Conservation (phyloP, 2,888 invertebrate genomes). For the Piscicola geometra region DNA sequence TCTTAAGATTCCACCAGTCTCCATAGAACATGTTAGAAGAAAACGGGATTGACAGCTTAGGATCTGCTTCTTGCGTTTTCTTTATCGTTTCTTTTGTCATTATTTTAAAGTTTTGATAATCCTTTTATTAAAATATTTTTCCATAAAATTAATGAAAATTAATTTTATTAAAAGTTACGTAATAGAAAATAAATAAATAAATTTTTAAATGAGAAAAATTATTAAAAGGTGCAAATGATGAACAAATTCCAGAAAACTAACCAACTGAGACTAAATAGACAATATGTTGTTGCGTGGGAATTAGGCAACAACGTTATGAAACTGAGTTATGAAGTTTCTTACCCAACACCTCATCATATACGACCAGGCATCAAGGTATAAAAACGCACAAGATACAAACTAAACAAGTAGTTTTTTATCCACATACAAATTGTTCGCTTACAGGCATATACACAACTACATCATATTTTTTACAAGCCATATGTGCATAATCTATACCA, state of each 20-base stretch:
- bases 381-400: too few relatives aligned
- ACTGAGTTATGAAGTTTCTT: constrained; percentile 2
- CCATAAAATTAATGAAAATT: background rate
- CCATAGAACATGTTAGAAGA: background rate
- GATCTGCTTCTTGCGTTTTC: too few relatives aligned
- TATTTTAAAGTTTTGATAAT: background rate
- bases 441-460: too few relatives aligned
- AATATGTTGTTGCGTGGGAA: constrained; percentile 9
- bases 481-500: too few relatives aligned
- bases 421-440: too few relatives aligned
- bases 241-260: background rate
- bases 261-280: background rate
- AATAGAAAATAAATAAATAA: background rate
- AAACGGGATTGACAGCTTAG: too few relatives aligned
- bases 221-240: too few relatives aligned
- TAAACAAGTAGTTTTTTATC: too few relatives aligned
- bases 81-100: background rate
- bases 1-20: constrained; percentile 1
- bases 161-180: background rate
- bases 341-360: background rate
- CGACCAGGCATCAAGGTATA: background rate
- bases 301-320: constrained; percentile 9
- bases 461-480: too few relatives aligned
- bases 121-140: background rate
- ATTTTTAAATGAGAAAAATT: too few relatives aligned